Base-by-base conservation (phyloP, 2,797 vertebrate species). In the Xyrichtys novacula region DNA sequence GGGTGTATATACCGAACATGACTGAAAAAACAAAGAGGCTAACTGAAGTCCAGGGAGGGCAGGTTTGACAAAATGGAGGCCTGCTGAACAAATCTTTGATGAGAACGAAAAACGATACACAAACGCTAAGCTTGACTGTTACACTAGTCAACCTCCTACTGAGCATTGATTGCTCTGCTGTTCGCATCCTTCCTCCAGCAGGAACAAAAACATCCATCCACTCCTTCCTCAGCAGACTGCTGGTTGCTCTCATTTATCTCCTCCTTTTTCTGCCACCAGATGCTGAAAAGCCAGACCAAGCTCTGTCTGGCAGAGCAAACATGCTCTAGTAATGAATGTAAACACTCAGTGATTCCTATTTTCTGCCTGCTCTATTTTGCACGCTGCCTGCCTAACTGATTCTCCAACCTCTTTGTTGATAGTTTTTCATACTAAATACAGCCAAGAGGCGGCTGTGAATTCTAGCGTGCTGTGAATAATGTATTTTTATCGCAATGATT, bases 131-230 rank as follows among this genome's bases (percentile, higher is more conserved):
- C 68, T 62, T 72, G 68, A 79, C 74, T 63, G 50, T 56, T 64
- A 19, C 39, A n/a, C 32, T 7, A 23, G 64, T 26, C 54, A 56
- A 67, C 58, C 31, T 15, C 69, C 68, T 20, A 31, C 44, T 64
- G 72, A 66, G 66, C 69, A 90, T 85, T 34, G 80, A 90, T 88
- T 71, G 14, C 40, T 54, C 43, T 49, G 39, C 59, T 55, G 44
- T 71, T 74, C 67, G 56, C 75, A 76, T 78, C 81, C 74, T 76
- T 80, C 69, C 78, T 71, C 52, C 48, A 49, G 36, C 54, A 62
- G 67, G 65, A 79, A 79, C 66, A 80, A 74, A 75, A 65, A 57
- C 61, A 82, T 74, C 50, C 62, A 81, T 81, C 61, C n/a, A 38
- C 17, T 68, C 15, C 40, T 48, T 63, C 44, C 34, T 52, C 25